Evolutionary conservation across 2,888 invertebrate species (phyloP), one percentile per base, ranked within the genome.

Genomic region (Lasioglossum leucozonium): DNA sequence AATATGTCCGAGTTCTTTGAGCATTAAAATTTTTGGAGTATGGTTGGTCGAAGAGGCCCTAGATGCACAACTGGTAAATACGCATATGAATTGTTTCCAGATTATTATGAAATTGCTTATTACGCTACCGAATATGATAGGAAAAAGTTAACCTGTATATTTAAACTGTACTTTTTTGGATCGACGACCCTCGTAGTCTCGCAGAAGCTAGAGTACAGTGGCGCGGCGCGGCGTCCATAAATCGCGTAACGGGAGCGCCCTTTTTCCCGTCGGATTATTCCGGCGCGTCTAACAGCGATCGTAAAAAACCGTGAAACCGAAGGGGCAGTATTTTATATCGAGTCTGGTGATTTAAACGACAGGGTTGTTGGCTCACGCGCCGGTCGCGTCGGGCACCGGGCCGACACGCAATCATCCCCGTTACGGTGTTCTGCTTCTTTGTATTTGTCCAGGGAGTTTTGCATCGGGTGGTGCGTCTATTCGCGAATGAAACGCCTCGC

Each of bases 401-500:
- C 62, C 62, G 62, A 16, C 62, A 16, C 62, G 16, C 62, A 62
- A 62, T 62, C 62, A 62, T 62, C 62, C 62, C 62, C 62, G 62
- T 62, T 30, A 62, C 6, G 30, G 62, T 62, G 18, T 26, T 69
- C 40, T 40, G 51, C 51, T 37, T 26, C 67, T 34, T 37, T 40
- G 26, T 77, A 37, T 77, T 51, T 51, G 69, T 18, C 30, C 40
- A 37, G 26, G 18, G 67, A 51, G 67, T 77, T 67, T 65, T 47
- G 51, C 37, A 11, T 55, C n/a, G 55, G 55, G 22, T n/a, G 51
- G 37, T 10, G 4, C 77, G 77, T 69, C 65, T 77, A 51, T 77
- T 69, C 77, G 51, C 51, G 67, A 77, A 77, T 77, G 37, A 77
- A 51, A 26, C 51, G 26, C 18, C 51, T 5, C 67, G 51, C 51